Evolutionary conservation across 1,140 invertebrate species (phyloP).

Genomic region (Luehdorfia chinensis): DNA sequence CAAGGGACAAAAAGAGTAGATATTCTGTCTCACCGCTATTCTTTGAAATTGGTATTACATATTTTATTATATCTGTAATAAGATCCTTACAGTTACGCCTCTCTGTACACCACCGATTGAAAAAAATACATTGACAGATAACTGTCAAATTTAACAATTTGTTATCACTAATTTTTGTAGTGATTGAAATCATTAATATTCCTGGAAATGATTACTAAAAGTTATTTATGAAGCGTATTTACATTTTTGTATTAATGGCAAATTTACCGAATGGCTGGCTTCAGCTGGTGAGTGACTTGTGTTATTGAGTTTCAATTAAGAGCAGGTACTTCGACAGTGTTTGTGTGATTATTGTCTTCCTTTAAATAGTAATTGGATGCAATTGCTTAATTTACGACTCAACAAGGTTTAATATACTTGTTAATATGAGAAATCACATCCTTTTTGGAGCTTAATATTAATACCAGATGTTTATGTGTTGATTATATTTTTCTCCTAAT

Average conservation of each 20-base stretch:
- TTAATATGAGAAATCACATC: too few relatives aligned
- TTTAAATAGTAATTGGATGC: conserved; percentile 46
- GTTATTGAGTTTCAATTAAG: conserved; percentile 28
- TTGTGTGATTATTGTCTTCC: conserved; percentile 26
- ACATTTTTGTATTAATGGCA: conserved; percentile 65
- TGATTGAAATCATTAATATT: conserved; percentile 18
- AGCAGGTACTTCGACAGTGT: conserved; percentile 30
- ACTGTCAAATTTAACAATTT: conserved; percentile 17
- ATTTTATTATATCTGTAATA: too few relatives aligned
- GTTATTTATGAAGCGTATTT: conserved; percentile 39
- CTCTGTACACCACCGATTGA: too few relatives aligned
- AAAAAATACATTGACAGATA: background rate
- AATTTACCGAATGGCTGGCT: conserved; percentile 75
- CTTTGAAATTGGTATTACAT: too few relatives aligned
- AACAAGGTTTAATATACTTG: background rate
- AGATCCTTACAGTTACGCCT: too few relatives aligned
- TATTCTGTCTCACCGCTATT: too few relatives aligned
- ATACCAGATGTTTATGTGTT: too few relatives aligned
- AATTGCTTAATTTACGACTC: conserved; percentile 45
- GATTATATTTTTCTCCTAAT: too few relatives aligned
- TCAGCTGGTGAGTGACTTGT: conserved; percentile 64
- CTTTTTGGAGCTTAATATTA: too few relatives aligned
- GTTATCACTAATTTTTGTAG: conserved; percentile 18
- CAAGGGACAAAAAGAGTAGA: too few relatives aligned
- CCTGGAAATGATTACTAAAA: conserved; percentile 48